Conservation (phyloP, 2,113 vertebrate genomes). For the Speoplatyrhinus poulsoni region DNA sequence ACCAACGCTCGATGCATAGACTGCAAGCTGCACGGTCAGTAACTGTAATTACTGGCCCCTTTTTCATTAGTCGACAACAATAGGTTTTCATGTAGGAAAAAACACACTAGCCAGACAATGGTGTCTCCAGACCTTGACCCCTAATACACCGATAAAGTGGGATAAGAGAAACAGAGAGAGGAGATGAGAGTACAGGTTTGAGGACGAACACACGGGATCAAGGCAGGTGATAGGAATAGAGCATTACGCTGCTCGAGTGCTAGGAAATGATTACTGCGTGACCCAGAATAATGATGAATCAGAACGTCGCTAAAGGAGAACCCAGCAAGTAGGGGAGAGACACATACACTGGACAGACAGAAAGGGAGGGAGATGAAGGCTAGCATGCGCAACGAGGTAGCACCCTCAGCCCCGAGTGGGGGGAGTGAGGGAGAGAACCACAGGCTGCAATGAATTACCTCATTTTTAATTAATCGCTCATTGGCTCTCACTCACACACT, state of each 20-base stretch:
- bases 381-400: conserved; percentile 54
- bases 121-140: conserved; percentile 33
- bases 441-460: conserved; percentile 58
- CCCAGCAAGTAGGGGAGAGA: conserved; percentile 29
- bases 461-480: conserved; percentile 70
- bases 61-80: conserved; percentile 28
- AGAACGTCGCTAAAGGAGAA: conserved; percentile 4
- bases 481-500: conserved; percentile 21
- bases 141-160: conserved; percentile 14
- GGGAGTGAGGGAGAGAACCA: conserved; percentile 13
- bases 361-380: conserved; percentile 51
- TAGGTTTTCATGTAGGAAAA: not conserved
- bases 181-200: not conserved
- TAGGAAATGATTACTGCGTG: conserved; percentile 34
- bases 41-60: conserved; percentile 21
- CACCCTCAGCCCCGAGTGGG: conserved; percentile 47
- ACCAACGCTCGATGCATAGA: conserved; percentile 33
- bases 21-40: conserved; percentile 11
- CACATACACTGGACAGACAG: conserved; percentile 13
- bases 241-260: conserved; percentile 47
- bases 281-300: conserved; percentile 34
- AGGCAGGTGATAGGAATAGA: conserved; percentile 31
- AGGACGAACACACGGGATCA: not conserved
- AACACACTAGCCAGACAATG: not conserved
- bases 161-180: conserved; percentile 26